phyloP scores from a whole-genome alignment of 2,797 vertebrate genomes.

The Paramormyrops hopkinsi region DNA sequence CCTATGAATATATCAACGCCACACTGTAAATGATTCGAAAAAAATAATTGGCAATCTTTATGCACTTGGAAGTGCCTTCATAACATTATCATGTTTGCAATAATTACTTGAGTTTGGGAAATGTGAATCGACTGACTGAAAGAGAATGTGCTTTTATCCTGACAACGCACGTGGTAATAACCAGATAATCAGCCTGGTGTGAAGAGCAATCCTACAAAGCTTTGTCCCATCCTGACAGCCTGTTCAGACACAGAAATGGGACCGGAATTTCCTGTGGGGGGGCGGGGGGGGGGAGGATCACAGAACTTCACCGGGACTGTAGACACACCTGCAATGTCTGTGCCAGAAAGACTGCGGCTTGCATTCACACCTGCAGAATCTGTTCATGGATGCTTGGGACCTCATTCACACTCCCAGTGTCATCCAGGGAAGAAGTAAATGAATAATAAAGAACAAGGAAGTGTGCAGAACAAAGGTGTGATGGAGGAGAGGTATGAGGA shows the following conservation, averaged over 20 bases:
- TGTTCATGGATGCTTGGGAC: not conserved
- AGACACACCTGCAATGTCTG: not conserved
- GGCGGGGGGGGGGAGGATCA: not conserved
- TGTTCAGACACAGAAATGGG: not conserved
- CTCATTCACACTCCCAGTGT: not conserved
- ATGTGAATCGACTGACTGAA: not conserved
- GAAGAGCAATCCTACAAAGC: not conserved
- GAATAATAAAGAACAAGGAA: not conserved
- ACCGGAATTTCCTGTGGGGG: not conserved
- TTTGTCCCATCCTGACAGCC: not conserved
- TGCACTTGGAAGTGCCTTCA: not conserved
- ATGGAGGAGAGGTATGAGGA: not conserved
- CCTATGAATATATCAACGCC: not conserved
- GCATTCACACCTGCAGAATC: not conserved
- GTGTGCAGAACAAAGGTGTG: not conserved
- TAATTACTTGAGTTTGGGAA: constrained; percentile 6
- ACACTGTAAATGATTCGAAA: not conserved
- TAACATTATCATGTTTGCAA: not conserved
- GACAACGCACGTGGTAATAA: not conserved
- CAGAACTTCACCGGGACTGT: not conserved
- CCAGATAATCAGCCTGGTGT: not conserved
- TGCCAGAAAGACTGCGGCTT: not conserved
- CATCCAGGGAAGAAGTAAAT: not conserved
- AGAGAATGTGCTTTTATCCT: not conserved
- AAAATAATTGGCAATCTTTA: not conserved